Percentiles rank a stretch among this genome's conserved stretches.
Conservation (phyloP, 1,140 invertebrate species). For the Araneus ventricosus region DNA sequence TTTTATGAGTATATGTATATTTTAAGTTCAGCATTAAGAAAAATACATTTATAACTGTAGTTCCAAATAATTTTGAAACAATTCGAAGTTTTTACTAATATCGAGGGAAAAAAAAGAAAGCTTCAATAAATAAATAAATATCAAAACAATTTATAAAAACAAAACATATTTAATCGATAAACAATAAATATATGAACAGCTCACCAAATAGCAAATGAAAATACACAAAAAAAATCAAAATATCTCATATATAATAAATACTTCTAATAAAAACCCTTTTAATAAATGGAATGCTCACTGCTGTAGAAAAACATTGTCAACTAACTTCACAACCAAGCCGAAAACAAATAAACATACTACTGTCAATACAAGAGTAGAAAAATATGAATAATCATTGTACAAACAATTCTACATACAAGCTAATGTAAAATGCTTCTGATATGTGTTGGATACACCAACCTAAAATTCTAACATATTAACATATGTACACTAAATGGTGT, state of each 20-base stretch:
- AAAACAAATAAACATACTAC: neutral
- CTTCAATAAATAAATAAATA: slow-evolving; percentile 15
- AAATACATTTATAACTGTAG: too few relatives aligned
- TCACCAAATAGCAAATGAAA: neutral
- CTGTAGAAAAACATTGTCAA: neutral
- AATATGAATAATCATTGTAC: neutral
- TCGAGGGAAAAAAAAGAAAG: too few relatives aligned
- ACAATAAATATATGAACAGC: neutral
- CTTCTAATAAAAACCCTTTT: neutral
- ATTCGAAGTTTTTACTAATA: too few relatives aligned
- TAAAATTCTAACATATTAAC: neutral
- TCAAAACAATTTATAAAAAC: neutral
- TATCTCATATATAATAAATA: neutral
- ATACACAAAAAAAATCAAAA: slow-evolving; percentile 5
- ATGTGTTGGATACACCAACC: neutral
- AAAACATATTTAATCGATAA: neutral
- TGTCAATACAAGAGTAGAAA: neutral
- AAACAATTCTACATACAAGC: neutral
- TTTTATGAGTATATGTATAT: too few relatives aligned
- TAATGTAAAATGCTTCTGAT: slow-evolving; percentile 17
- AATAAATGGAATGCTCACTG: neutral
- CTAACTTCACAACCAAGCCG: neutral
- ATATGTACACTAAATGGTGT: neutral
- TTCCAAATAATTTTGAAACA: too few relatives aligned
- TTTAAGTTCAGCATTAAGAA: too few relatives aligned